A percentile compares a stretch with the other conserved stretches of the same genome.
Conservation (phyloP, 1,140 invertebrate species). For the Bacillus rossius region DNA sequence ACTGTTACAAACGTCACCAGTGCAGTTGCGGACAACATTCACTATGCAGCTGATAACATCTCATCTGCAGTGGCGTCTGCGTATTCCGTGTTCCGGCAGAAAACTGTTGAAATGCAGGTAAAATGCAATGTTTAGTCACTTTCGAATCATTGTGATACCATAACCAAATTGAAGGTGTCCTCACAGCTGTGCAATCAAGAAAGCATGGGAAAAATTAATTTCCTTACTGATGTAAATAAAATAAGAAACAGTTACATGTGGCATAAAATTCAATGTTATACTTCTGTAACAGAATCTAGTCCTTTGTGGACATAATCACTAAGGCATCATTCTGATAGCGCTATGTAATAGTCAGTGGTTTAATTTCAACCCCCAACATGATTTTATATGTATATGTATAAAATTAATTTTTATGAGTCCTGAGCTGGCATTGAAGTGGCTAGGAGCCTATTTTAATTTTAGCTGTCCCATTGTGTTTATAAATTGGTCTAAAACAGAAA, state of each 20-base stretch:
- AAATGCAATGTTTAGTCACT: not conserved
- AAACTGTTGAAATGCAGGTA: slow-evolving; percentile 47
- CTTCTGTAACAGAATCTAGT: not conserved
- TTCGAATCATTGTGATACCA: not conserved
- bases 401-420: too few species aligned
- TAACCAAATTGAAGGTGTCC: not conserved
- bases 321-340: too few species aligned
- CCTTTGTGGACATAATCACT: too few species aligned
- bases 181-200: not conserved
- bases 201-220: not conserved
- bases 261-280: too few species aligned
- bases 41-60: slow-evolving; percentile 36
- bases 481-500: too few species aligned
- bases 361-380: too few species aligned
- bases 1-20: slow-evolving; percentile 45
- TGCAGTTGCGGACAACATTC: slow-evolving; percentile 44
- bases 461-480: too few species aligned
- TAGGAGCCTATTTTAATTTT: too few species aligned
- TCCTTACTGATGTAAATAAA: not conserved
- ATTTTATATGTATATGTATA: too few species aligned
- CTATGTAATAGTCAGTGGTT: too few species aligned
- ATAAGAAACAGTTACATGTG: not conserved
- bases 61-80: slow-evolving; percentile 41
- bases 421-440: too few species aligned
- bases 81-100: slow-evolving; percentile 46